Percentiles rank a stretch among this genome's conserved stretches.
Conservation (phyloP, 1,140 invertebrate species). For the Hetaerina americana region DNA sequence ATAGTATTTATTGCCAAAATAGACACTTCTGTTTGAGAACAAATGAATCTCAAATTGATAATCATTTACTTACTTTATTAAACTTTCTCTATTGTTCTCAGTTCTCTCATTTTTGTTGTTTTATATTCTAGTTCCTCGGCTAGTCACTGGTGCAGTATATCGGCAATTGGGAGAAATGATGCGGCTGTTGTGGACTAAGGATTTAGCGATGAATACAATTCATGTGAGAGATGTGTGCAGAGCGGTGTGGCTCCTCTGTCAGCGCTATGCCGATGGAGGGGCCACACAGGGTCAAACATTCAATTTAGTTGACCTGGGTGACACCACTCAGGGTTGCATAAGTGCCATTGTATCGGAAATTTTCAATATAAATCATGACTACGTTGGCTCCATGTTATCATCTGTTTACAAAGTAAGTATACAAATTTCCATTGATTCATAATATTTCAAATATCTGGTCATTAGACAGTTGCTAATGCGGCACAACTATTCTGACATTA, state of each 20-base stretch:
- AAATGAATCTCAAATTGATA: too few species aligned
- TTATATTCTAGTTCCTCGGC: slow-evolving; percentile 49
- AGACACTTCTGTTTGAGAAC: too few species aligned
- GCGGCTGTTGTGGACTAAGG: slow-evolving; percentile 78
- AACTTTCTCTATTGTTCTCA: too few species aligned
- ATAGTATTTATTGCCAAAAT: too few species aligned
- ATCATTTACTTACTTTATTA: too few species aligned
- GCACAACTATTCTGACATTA: too few species aligned
- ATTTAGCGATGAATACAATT: slow-evolving; percentile 75
- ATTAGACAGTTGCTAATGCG: too few species aligned
- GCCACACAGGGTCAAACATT: slow-evolving; percentile 45
- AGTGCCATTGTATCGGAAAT: slow-evolving; percentile 65
- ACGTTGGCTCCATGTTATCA: slow-evolving; percentile 65
- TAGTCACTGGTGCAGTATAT: slow-evolving; percentile 77
- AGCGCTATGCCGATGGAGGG: slow-evolving; percentile 33
- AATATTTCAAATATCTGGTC: background rate
- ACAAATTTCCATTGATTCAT: slow-evolving; percentile 6
- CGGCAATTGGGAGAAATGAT: slow-evolving; percentile 78
- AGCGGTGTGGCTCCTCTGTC: slow-evolving; percentile 47
- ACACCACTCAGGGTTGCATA: slow-evolving; percentile 70
- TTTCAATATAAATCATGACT: slow-evolving; percentile 76
- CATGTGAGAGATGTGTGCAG: slow-evolving; percentile 70
- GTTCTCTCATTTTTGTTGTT: slow-evolving; percentile 20
- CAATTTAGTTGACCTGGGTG: slow-evolving; percentile 68
- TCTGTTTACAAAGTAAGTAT: slow-evolving; percentile 56